Percentiles rank a stretch among this genome's conserved stretches.
Conservation (phyloP, 1,140 invertebrate genomes). For the Carcinoscorpius rotundicauda region DNA sequence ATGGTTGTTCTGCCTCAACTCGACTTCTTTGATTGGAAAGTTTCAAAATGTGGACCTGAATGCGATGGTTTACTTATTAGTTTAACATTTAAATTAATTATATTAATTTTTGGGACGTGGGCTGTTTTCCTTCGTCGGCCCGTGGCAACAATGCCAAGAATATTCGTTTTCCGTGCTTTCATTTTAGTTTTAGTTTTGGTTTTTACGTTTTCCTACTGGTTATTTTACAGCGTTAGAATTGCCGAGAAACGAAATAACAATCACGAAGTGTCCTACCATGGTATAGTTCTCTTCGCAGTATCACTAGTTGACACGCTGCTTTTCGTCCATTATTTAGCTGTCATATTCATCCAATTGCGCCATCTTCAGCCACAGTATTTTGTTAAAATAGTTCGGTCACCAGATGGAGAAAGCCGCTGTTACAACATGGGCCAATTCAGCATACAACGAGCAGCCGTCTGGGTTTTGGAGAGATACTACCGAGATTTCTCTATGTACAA, state of each 20-base stretch:
- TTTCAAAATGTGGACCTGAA: conserved; percentile 57
- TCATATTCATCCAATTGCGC: conserved; percentile 81
- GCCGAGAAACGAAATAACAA: conserved; percentile 31
- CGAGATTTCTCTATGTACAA: conserved; percentile 94
- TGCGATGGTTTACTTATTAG: conserved; percentile 81
- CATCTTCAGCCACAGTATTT: conserved; percentile 81
- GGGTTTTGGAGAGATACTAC: conserved; percentile 89
- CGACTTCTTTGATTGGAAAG: conserved; percentile 37
- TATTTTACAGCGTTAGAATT: conserved; percentile 90
- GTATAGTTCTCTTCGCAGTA: conserved; percentile 73
- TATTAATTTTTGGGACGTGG: conserved; percentile 86
- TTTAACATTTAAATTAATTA: conserved; percentile 78
- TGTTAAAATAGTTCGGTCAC: conserved; percentile 80
- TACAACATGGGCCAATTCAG: conserved; percentile 84
- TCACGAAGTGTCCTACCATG: conserved; percentile 22
- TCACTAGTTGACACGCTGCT: conserved; percentile 83
- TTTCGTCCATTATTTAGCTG: conserved; percentile 88
- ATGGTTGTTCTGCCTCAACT: conserved; percentile 90
- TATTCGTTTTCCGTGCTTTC: conserved; percentile 79
- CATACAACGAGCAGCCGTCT: conserved; percentile 87
- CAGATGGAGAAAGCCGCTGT: conserved; percentile 60
- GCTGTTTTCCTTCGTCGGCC: conserved; percentile 53
- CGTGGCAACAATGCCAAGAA: conserved; percentile 77
- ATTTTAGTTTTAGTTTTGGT: conserved; percentile 79
- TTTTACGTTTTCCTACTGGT: conserved; percentile 90